Evolutionary conservation across 2,113 vertebrate species (phyloP).

Genomic region (Numida meleagris): DNA sequence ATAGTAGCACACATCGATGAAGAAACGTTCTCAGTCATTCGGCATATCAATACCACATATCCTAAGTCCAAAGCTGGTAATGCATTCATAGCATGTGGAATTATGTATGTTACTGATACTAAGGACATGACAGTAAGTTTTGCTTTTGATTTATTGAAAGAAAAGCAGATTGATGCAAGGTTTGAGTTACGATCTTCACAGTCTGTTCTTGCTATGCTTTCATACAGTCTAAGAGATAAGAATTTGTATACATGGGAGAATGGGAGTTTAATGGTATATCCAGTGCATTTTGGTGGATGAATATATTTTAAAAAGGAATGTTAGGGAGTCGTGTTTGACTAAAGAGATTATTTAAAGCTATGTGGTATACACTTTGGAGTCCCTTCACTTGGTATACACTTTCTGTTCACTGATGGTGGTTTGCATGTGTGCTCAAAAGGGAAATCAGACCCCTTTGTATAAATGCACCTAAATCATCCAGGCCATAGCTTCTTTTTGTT

Average conservation of each 20-base stretch:
- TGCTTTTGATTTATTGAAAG: conserved; percentile 89
- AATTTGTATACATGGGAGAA: conserved; percentile 92
- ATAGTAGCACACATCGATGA: conserved; percentile 89
- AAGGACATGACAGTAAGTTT: conserved; percentile 88
- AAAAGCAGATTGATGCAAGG: conserved; percentile 84
- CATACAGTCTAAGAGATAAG: conserved; percentile 87
- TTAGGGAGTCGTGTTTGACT: neutral
- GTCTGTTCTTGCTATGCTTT: conserved; percentile 92
- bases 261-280: conserved; percentile 83
- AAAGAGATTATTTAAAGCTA: neutral
- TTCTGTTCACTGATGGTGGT: neutral
- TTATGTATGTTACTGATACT: conserved; percentile 92
- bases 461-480: neutral
- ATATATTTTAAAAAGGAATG: neutral
- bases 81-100: conserved; percentile 88
- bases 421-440: neutral
- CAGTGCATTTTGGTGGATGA: conserved; percentile 81
- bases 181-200: conserved; percentile 86
- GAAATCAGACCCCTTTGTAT: neutral
- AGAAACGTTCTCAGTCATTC: conserved; percentile 82
- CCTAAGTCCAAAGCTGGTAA: conserved; percentile 93
- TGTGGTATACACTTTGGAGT: rapidly evolving
- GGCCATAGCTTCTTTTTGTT: neutral
- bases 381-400: neutral
- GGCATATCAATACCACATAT: conserved; percentile 88